Base-by-base conservation (phyloP, 2,888 invertebrate genomes). In the Brenthis hecate region DNA sequence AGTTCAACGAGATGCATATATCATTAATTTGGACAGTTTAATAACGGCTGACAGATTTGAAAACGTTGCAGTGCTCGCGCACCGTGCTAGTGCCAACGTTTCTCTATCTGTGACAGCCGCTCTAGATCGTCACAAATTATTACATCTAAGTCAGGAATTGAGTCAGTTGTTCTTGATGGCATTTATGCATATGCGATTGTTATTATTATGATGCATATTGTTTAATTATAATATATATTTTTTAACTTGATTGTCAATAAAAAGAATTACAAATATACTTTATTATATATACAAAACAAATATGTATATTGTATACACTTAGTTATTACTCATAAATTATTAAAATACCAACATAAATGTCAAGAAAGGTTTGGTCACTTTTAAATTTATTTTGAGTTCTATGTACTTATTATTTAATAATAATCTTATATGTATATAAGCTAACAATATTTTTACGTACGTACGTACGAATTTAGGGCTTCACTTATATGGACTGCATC, bases 21-120 rank as follows among this genome's bases (percentile, higher is more conserved):
- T 77, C 76, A 77, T 73, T 73, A 66, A 74, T 72, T 62, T 72
- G 73, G 73, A 76, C 72, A 69, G 86, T 83, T 85, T 87, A 88
- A 87, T 86, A 85, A 85, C 81, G 85, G 80, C 80, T 86, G 87
- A 86, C 88, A 84, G 84, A 85, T 86, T 84, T 81, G 87, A 86
- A 80, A 84, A 85, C 88, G 82, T 82, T 84, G 90, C 89, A 89
- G 81, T 74, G 86, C 85, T 84, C 81, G 72, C 65, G 65, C 56
- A 68, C 70, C 69, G 60, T 68, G 64, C 66, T 71, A 58, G 69
- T 55, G 68, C 64, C 58, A 65, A 70, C 69, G 57, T 67, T 66
- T 53, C 67, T 61, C 61, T 69, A 65, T 64, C 60, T 67, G 61
- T 69, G 70, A 70, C 70, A 71, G 62, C 66, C 28, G 56, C 56